These are phyloP conservation scores for Epinephelus malabaricus DNA, from an alignment of 2,797 vertebrate genomes.

Conservation along the genomic window DNA sequence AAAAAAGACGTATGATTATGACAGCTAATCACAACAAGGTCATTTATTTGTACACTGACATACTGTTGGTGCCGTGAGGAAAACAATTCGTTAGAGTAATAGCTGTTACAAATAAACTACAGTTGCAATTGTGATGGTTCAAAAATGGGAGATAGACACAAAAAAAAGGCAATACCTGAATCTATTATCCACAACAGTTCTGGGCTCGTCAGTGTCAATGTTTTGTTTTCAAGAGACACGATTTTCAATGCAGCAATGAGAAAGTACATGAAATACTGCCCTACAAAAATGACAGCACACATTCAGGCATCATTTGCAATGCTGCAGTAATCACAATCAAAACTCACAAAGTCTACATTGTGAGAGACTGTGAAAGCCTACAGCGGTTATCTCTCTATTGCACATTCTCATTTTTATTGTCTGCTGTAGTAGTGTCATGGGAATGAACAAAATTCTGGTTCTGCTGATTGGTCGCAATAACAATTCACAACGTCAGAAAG, in stretches of 20 bases:
- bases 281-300: constrained; percentile 43
- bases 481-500: constrained; percentile 48
- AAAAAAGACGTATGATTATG: constrained; percentile 41
- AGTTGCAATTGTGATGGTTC: constrained; percentile 31
- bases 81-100: constrained; percentile 47
- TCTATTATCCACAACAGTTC: constrained; percentile 53
- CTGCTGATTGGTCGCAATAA: constrained; percentile 67
- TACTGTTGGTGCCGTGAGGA: constrained; percentile 16
- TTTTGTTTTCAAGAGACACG: constrained; percentile 45
- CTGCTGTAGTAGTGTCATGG: constrained; percentile 46
- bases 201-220: constrained; percentile 35
- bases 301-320: constrained; percentile 59
- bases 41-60: constrained; percentile 30
- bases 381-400: constrained; percentile 63
- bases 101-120: constrained; percentile 45
- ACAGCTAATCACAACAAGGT: constrained; percentile 39
- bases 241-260: constrained; percentile 44
- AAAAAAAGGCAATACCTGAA: constrained; percentile 43
- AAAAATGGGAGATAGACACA: constrained; percentile 18
- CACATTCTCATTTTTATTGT: constrained; percentile 69
- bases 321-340: constrained; percentile 68
- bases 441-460: constrained; percentile 48
- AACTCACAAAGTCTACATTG: constrained; percentile 65
- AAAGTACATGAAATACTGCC: constrained; percentile 36
- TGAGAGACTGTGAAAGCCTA: constrained; percentile 56